Conservation (phyloP, 2,797 vertebrate genomes). For the Hafferia zeledoni region DNA sequence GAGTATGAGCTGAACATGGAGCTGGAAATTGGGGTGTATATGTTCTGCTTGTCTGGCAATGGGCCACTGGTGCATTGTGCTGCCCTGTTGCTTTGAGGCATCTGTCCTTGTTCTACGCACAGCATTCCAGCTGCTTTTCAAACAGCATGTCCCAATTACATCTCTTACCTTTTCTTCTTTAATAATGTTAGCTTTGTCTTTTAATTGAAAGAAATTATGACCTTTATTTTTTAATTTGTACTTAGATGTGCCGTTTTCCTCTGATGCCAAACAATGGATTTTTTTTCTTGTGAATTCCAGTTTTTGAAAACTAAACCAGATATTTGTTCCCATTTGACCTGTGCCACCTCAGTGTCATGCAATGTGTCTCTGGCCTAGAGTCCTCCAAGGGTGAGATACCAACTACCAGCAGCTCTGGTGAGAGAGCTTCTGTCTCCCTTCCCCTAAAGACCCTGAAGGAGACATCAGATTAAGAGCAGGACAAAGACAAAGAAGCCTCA, state of each 20-base stretch:
- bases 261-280: neutral
- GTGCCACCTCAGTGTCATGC: neutral
- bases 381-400: neutral
- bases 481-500: neutral
- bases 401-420: neutral
- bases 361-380: neutral
- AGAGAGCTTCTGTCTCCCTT: neutral
- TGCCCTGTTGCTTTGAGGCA: neutral
- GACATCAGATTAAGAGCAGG: rapidly evolving
- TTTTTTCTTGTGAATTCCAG: neutral
- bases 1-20: neutral
- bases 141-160: neutral
- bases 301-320: neutral
- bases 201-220: neutral
- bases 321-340: neutral
- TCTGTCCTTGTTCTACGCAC: rapidly evolving
- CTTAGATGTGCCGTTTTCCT: neutral
- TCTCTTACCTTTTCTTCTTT: neutral
- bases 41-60: neutral
- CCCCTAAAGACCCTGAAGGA: neutral
- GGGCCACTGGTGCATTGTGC: neutral
- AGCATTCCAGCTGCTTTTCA: neutral
- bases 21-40: neutral
- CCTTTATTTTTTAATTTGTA: neutral
- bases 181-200: neutral